Percentiles rank a stretch among this genome's conserved stretches.
Evolutionary conservation across 2,797 vertebrate genomes (phyloP).

Genomic region (Galaxias olidus): DNA sequence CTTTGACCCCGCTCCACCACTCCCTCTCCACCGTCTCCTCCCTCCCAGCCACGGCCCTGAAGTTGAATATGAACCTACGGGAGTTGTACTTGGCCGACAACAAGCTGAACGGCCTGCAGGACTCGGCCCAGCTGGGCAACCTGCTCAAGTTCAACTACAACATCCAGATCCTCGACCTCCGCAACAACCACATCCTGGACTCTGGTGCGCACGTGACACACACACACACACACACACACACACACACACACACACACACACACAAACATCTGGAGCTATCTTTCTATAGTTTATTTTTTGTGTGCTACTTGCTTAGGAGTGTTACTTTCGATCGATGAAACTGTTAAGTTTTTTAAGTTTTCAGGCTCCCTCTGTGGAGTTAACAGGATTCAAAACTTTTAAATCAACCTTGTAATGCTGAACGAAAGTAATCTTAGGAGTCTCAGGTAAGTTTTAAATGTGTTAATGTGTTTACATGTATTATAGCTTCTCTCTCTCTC

Average conservation of each 20-base stretch:
- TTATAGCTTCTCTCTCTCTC: neutral
- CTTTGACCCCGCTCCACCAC: neutral
- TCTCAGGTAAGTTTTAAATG: no score
- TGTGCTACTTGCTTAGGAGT: no score
- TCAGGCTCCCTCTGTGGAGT: no score
- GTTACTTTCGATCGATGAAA: no score
- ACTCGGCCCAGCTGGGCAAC: constrained; percentile 92
- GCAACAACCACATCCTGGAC: constrained; percentile 93
- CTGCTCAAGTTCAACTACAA: constrained; percentile 94
- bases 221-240: neutral
- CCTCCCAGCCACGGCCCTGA: constrained; percentile 85
- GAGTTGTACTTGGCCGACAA: constrained; percentile 95
- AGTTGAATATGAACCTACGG: constrained; percentile 94
- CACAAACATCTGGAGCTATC: no score
- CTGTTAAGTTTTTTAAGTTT: no score
- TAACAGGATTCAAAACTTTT: no score
- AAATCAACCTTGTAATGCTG: no score
- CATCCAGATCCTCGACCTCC: constrained; percentile 91
- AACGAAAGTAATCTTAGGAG: no score
- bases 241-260: neutral
- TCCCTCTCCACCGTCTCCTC: neutral
- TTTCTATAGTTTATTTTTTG: no score
- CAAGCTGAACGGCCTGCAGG: constrained; percentile 91
- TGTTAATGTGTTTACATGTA: neutral
- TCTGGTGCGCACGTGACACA: constrained; percentile 76